Base-by-base conservation (phyloP, 2,888 invertebrate genomes). In the Cosmopolites sordidus region DNA sequence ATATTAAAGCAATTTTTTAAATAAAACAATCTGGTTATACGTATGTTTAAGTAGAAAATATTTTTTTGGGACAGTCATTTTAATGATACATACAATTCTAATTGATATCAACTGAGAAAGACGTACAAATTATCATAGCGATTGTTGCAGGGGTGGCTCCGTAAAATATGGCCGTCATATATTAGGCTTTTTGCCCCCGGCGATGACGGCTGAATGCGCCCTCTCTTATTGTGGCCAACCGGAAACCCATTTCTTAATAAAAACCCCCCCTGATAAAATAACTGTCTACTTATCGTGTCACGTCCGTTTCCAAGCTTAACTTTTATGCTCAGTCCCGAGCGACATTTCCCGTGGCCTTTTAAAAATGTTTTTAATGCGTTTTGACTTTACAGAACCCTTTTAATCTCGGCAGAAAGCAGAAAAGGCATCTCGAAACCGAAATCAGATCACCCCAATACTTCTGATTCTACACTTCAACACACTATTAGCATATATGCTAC, bases 161-260 rank as follows among this genome's bases (percentile, higher is more conserved):
- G 44, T 56, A 48, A 56, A 51, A 51, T 56, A 51, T 56, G 48
- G 48, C 44, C 48, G 56, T 47, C 43, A 56, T 56, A 56, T 51
- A 56, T 56, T 56, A 37, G 41, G 56, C 56, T 56, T 56, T 56
- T 51, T 56, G 45, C 45, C 56, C 56, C 48, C 48, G 51, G 48
- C 44, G 56, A 48, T 51, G 56, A 56, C 56, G 56, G 56, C 51
- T 56, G 56, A 56, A 56, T 56, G 56, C 56, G 52, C 56, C 52
- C 56, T 52, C 56, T 45, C 49, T 48, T 51, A 54, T 61, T 62
- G 59, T 62, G 55, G 60, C 58, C 50, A 58, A 58, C 62, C 62
- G 62, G 61, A 62, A 61, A 60, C 56, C 47, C 61, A 54, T 59
- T 62, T 57, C 56, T 60, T 51, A 56, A 60, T 60, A 56, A 59